Percentiles rank a stretch among this genome's conserved stretches.
Evolutionary conservation across 2,113 vertebrate species (phyloP).

Genomic region (Cranoglanis bouderius): DNA sequence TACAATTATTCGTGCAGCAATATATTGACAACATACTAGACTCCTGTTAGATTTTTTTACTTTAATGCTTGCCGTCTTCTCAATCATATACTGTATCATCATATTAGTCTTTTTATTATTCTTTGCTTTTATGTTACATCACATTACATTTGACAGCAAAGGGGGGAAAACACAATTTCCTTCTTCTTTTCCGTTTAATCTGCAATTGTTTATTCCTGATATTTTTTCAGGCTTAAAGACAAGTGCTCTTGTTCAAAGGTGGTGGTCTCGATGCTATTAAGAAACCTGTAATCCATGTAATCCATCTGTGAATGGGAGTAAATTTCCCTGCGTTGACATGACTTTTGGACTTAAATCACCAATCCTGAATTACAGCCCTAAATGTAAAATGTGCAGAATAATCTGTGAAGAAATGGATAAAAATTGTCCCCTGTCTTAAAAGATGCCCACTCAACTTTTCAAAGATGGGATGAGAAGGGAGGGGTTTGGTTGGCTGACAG

Average conservation of each 20-base stretch:
- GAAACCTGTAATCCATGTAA: neutral
- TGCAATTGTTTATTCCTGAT: neutral
- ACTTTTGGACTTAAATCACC: neutral
- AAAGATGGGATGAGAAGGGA: constrained; percentile 6
- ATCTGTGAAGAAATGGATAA: constrained; percentile 3
- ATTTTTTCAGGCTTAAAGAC: neutral
- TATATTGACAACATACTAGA: neutral
- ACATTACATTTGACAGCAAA: neutral
- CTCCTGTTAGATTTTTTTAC: neutral
- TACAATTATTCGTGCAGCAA: neutral
- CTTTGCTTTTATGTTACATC: neutral
- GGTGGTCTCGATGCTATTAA: neutral
- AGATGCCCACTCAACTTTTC: neutral
- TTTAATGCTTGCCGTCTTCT: neutral
- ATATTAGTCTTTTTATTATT: too few species aligned
- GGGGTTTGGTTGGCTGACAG: neutral
- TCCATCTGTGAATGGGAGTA: neutral
- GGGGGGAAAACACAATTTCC: neutral
- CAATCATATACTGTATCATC: neutral
- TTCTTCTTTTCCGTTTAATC: neutral
- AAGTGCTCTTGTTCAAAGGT: neutral
- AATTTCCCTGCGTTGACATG: neutral
- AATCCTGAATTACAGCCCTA: neutral
- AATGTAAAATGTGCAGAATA: neutral
- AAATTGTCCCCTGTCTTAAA: constrained; percentile 8